phyloP scores from a whole-genome alignment of 2,113 vertebrate species.

The Mirounga angustirostris region DNA sequence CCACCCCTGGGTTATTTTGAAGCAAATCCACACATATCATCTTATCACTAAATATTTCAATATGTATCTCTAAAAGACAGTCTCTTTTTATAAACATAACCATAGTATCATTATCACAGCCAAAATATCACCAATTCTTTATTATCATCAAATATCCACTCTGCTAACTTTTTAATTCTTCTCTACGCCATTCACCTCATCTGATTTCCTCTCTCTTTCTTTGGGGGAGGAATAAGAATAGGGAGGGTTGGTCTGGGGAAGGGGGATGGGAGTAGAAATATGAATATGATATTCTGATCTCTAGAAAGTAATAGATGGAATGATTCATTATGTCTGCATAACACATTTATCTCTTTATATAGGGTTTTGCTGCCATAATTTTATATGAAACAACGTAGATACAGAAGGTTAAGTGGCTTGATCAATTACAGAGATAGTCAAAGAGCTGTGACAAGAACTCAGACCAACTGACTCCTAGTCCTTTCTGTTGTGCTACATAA shows the following conservation, averaged over 20 bases:
- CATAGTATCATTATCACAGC: background rate
- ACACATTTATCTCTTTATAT: background rate
- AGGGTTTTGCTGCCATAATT: background rate
- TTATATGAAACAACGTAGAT: background rate
- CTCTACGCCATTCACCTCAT: background rate
- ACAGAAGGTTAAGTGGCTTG: background rate
- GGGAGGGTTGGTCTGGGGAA: background rate
- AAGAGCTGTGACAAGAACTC: conserved; percentile 1
- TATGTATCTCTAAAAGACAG: background rate
- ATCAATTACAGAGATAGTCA: background rate
- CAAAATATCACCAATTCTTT: conserved; percentile 1
- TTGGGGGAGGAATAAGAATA: conserved; percentile 10
- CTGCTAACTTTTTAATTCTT: background rate
- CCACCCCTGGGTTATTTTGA: background rate
- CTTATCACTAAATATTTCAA: conserved; percentile 23
- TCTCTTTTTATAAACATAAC: background rate
- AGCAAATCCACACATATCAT: background rate
- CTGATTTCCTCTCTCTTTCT: background rate
- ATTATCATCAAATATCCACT: background rate
- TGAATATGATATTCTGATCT: background rate
- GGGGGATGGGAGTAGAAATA: background rate
- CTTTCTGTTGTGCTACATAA: background rate
- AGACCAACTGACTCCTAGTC: conserved; percentile 11
- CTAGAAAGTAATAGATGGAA: background rate
- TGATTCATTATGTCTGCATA: background rate